A percentile compares a stretch with the other conserved stretches of the same genome.
Evolutionary conservation across 2,888 invertebrate species (phyloP).

Genomic region (Pogonocherus hispidulus): DNA sequence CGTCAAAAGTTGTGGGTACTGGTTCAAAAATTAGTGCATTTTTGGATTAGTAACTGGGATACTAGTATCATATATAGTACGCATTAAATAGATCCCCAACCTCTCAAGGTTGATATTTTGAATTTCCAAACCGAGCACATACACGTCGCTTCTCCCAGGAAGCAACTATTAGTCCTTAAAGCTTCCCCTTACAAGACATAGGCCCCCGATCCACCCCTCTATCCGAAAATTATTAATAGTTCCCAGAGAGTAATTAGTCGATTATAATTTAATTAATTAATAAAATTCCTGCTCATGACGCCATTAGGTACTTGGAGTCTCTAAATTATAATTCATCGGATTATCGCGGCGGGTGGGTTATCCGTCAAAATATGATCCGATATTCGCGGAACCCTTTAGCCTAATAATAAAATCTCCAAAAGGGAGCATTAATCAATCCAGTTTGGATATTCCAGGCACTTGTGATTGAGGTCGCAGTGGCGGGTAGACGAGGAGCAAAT

Average conservation of each 20-base stretch:
- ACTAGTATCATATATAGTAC: no score
- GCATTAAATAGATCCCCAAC: no score
- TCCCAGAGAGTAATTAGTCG: constrained; percentile 30
- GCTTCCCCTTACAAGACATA: no score
- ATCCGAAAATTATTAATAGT: constrained; percentile 30
- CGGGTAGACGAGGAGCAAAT: neutral
- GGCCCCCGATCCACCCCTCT: no score
- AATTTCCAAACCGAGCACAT: no score
- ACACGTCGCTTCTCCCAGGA: no score
- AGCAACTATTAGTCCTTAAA: no score
- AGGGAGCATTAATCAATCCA: constrained; percentile 31
- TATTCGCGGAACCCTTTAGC: constrained; percentile 30
- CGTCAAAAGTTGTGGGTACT: no score
- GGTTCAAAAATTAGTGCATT: no score
- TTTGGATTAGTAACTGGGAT: no score
- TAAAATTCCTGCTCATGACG: constrained; percentile 29
- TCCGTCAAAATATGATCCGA: constrained; percentile 35
- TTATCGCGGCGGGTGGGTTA: constrained; percentile 31
- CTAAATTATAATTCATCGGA: constrained; percentile 32
- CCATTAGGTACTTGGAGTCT: constrained; percentile 25
- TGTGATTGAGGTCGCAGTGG: constrained; percentile 21
- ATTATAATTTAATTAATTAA: constrained; percentile 34
- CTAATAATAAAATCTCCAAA: constrained; percentile 31
- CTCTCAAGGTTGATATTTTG: no score
- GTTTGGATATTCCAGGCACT: constrained; percentile 20